phyloP scores from a whole-genome alignment of 2,797 vertebrate species.

The Crocodylus rhombifer region DNA sequence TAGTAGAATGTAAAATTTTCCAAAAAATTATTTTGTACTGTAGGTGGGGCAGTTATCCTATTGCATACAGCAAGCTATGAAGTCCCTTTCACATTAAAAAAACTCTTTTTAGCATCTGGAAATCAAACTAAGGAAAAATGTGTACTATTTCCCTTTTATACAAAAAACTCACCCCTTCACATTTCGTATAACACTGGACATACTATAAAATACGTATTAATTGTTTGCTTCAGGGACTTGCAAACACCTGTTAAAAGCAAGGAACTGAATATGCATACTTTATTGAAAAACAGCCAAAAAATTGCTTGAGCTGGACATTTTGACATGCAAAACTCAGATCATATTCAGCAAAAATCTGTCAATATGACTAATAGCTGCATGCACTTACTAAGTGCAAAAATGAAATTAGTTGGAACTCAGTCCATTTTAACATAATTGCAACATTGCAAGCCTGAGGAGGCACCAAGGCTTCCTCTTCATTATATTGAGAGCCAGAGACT shows the following conservation, averaged over 20 bases:
- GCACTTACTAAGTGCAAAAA: not conserved
- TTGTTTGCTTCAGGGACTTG: not conserved
- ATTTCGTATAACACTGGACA: not conserved
- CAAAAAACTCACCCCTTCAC: not conserved
- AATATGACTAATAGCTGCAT: not conserved
- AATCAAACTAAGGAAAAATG: constrained; percentile 19
- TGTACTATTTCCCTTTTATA: not conserved
- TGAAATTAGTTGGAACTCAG: not conserved
- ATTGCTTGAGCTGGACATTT: not conserved
- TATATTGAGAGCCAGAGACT: not conserved
- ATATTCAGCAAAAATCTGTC: not conserved
- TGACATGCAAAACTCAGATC: not conserved
- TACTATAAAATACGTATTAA: not conserved
- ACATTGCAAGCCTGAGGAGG: not conserved
- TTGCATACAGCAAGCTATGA: not conserved
- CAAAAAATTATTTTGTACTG: not conserved
- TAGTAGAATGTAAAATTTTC: not conserved
- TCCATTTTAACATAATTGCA: not conserved
- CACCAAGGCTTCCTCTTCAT: not conserved
- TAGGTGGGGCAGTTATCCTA: constrained; percentile 5
- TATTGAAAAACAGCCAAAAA: not conserved
- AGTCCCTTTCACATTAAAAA: constrained; percentile 10
- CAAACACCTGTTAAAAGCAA: not conserved
- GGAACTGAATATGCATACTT: not conserved
- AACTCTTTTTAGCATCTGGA: constrained; percentile 41